Percentiles rank a stretch among this genome's conserved stretches.
Evolutionary conservation across 2,888 invertebrate genomes (phyloP).

Genomic region (Oxyteleia sp.): DNA sequence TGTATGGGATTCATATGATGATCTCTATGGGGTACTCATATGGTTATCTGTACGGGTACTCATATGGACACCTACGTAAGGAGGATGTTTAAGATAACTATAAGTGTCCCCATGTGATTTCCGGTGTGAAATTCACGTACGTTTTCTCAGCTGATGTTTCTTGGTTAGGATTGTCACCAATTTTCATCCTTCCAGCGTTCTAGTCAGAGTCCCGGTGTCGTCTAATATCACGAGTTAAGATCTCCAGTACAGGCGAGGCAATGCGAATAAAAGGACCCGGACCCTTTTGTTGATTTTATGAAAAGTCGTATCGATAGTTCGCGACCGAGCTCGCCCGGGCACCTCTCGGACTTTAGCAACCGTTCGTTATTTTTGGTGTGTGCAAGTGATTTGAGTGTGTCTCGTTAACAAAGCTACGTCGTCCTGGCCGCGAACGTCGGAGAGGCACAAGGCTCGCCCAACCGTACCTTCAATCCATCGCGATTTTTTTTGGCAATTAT

Average conservation of each 20-base stretch:
- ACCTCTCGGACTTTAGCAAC: constrained; percentile 2
- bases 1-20: too few relatives aligned
- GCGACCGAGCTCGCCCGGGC: background rate
- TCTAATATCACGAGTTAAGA: constrained; percentile 70
- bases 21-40: too few relatives aligned
- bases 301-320: constrained; percentile 40
- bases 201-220: constrained; percentile 8
- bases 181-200: background rate
- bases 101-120: too few relatives aligned
- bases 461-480: constrained; percentile 7
- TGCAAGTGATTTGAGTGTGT: background rate
- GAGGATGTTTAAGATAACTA: too few relatives aligned
- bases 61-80: too few relatives aligned
- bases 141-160: too few relatives aligned
- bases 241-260: constrained; percentile 64
- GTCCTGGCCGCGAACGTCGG: constrained; percentile 10
- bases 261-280: constrained; percentile 51
- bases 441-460: constrained; percentile 3
- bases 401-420: background rate
- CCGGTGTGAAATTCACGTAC: too few relatives aligned
- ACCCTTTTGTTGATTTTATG: constrained; percentile 33
- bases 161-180: too few relatives aligned
- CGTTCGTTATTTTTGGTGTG: background rate
- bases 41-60: too few relatives aligned
- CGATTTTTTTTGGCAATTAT: constrained; percentile 34